Evolutionary conservation across 2,888 invertebrate species (phyloP).

Genomic region (Chloromyia formosa): DNA sequence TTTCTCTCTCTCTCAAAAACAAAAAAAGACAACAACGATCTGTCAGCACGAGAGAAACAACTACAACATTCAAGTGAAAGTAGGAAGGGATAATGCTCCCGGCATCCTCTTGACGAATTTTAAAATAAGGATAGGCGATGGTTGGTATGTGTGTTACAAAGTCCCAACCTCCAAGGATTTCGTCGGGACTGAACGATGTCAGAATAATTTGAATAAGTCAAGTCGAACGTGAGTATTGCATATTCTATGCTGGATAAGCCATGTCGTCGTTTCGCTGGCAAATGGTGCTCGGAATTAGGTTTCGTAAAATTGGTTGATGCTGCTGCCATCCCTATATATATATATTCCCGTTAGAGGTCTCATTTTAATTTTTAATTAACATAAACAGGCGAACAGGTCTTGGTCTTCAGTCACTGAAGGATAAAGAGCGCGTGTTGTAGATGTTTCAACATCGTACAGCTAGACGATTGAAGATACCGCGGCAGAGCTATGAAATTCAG

Average conservation of each 20-base stretch:
- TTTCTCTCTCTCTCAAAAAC: background rate
- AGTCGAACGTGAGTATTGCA: constrained; percentile 42
- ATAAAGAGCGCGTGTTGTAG: background rate
- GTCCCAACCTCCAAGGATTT: constrained; percentile 10
- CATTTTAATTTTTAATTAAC: constrained; percentile 44
- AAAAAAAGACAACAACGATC: constrained; percentile 22
- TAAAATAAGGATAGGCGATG: constrained; percentile 16
- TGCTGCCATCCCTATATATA: background rate
- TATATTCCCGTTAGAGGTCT: constrained; percentile 5
- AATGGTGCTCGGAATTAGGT: constrained; percentile 38
- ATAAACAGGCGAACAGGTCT: constrained; percentile 33
- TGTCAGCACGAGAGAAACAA: background rate
- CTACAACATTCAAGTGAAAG: background rate
- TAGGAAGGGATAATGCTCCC: background rate
- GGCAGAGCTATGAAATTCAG: background rate
- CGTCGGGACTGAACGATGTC: constrained; percentile 25
- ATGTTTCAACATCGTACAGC: background rate
- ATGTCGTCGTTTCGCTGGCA: constrained; percentile 21
- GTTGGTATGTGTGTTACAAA: background rate
- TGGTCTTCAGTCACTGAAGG: constrained; percentile 4
- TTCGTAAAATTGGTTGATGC: constrained; percentile 27
- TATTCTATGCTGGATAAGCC: constrained; percentile 25
- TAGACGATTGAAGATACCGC: background rate
- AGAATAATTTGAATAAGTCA: constrained; percentile 42
- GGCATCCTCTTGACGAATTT: constrained; percentile 24